A percentile compares a stretch with the other conserved stretches of the same genome.
phyloP scores from a whole-genome alignment of 2,888 invertebrate species.

The Drosophila suboccidentalis region DNA sequence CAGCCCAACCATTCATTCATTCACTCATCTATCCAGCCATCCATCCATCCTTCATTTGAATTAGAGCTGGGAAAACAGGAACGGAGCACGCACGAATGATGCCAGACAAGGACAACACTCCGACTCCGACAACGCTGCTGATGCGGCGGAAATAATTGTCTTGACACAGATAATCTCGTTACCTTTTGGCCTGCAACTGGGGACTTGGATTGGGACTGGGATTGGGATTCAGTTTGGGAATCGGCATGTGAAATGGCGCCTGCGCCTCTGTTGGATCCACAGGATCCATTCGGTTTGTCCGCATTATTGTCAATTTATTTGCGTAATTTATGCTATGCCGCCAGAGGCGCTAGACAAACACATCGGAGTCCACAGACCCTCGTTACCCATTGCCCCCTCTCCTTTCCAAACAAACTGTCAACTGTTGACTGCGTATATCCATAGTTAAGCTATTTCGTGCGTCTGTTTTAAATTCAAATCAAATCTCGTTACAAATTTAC shows the following conservation, averaged over 20 bases:
- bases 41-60: slow-evolving; percentile 8
- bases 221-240: neutral
- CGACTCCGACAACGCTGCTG: slow-evolving; percentile 52
- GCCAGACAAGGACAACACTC: slow-evolving; percentile 54
- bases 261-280: slow-evolving; percentile 10
- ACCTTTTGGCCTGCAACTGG: slow-evolving; percentile 62
- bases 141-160: slow-evolving; percentile 83
- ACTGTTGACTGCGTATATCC: slow-evolving; percentile 59
- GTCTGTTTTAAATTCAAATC: slow-evolving; percentile 83
- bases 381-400: slow-evolving; percentile 7
- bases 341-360: slow-evolving; percentile 59
- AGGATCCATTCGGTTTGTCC: slow-evolving; percentile 53
- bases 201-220: neutral
- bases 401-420: slow-evolving; percentile 36
- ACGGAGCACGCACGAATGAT: slow-evolving; percentile 66
- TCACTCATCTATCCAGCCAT: slow-evolving; percentile 13
- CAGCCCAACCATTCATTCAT: slow-evolving; percentile 41
- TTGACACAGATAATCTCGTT: slow-evolving; percentile 83
- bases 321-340: slow-evolving; percentile 79
- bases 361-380: slow-evolving; percentile 12
- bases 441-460: slow-evolving; percentile 69
- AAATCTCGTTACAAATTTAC: slow-evolving; percentile 74
- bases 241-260: slow-evolving; percentile 19
- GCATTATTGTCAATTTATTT: slow-evolving; percentile 79
- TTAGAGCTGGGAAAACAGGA: slow-evolving; percentile 10